Evolutionary conservation across 1,140 invertebrate genomes (phyloP), one percentile per base, ranked within the genome.

Genomic region (Sitophilus oryzae): DNA sequence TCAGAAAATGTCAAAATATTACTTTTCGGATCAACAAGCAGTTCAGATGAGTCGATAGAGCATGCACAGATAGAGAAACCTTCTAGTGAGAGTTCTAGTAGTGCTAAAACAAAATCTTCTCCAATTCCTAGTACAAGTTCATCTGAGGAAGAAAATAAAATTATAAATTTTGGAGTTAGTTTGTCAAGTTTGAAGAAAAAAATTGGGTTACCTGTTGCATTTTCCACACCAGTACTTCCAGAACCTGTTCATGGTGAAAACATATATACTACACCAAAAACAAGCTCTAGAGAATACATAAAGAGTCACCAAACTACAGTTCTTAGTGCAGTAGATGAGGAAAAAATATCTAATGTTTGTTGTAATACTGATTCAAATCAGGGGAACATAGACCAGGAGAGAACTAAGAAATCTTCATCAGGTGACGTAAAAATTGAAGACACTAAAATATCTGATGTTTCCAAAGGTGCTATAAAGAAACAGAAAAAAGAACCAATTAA

Each of bases 121-220:
- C n/a, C 6, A n/a, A 37, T 41, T 11, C 20, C 18, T 9, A 35
- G 18, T 14, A 43, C 22, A 14, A 51, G 47, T 42, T 49, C 45
- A 11, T 52, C 14, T 56, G 41, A 18, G 15, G 38, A 51, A 1
- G 47, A 48, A 18, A 4, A 18, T 25, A 52, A 49, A 15, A 0
- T 56, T 10, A 40, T 35, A 22, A 38, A 38, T 1, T 50, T 51
- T 48, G 10, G 43, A 6, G 48, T 22, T 16, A 41, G 40, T 10
- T 14, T 64, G 3, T 45, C 52, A 1, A 61, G 48, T 51, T 58
- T 69, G 15, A 58, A 63, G 37, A 40, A 53, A 22, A 69, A 66
- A 61, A 62, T 69, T 41, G 67, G 69, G 8, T 18, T 58, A 22
- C 69, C 69, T 9, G 58, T 47, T 19, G 67, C 67, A 20, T 60